phyloP scores from a whole-genome alignment of 2,888 invertebrate genomes.

The Plebejus melissa region DNA sequence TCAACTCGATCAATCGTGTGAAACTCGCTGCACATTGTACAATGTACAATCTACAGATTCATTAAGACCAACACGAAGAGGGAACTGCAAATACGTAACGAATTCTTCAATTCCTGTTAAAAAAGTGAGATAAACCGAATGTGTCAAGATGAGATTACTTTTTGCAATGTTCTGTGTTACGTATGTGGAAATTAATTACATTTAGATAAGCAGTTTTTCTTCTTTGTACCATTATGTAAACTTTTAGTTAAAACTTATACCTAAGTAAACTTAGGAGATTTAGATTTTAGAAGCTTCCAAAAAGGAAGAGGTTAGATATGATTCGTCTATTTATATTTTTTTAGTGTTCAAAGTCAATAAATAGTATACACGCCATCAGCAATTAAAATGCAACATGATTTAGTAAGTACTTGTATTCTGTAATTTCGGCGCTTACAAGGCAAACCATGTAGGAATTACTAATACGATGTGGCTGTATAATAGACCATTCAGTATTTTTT shows the following conservation, averaged over 20 bases:
- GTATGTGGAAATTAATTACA: not conserved
- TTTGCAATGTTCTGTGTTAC: not conserved
- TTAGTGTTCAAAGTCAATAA: no score
- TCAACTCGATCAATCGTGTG: constrained; percentile 4
- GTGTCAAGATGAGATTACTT: not conserved
- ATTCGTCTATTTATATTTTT: no score
- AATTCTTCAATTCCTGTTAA: constrained; percentile 8
- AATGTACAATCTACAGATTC: not conserved
- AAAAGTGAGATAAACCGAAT: constrained; percentile 4
- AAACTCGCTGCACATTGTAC: constrained; percentile 5
- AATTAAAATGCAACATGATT: no score
- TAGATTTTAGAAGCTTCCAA: no score
- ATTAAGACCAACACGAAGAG: not conserved
- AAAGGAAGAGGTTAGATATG: no score
- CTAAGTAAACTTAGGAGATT: no score
- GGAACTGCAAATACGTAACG: not conserved
- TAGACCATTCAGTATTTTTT: not conserved
- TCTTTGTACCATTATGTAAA: no score
- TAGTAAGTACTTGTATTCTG: not conserved
- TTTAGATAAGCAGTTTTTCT: no score
- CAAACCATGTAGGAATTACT: not conserved
- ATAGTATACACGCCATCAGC: no score
- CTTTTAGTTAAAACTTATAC: no score
- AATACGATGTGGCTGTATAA: no score
- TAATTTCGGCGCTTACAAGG: not conserved